These are phyloP conservation scores for Galleria mellonella DNA, from an alignment of 1,140 invertebrate species.

Conservation along the genomic window DNA sequence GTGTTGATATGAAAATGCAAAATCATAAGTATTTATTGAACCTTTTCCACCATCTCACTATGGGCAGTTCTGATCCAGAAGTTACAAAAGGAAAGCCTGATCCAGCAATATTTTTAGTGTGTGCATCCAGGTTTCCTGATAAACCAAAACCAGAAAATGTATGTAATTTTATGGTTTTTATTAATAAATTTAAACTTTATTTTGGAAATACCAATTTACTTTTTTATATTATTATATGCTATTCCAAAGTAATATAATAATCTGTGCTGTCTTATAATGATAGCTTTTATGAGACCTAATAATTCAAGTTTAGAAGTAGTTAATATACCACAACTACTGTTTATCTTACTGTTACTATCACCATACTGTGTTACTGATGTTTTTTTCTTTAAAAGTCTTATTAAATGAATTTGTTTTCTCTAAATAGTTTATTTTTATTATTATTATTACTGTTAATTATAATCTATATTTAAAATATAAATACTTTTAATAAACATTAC, in stretches of 20 bases:
- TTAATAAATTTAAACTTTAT: neutral
- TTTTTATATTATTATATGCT: neutral
- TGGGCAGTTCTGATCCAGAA: slow-evolving; percentile 82
- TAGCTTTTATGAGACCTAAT: too few relatives aligned
- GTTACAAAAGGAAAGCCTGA: slow-evolving; percentile 85
- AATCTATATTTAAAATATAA: too few relatives aligned
- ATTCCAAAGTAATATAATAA: neutral
- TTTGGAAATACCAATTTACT: neutral
- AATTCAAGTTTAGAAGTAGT: too few relatives aligned
- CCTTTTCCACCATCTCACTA: slow-evolving; percentile 80
- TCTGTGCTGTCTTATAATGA: too few relatives aligned
- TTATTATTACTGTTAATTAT: too few relatives aligned
- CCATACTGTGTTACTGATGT: too few relatives aligned
- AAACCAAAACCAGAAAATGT: slow-evolving; percentile 75
- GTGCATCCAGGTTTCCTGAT: slow-evolving; percentile 80
- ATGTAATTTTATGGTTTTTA: slow-evolving; percentile 28
- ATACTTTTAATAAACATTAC: too few relatives aligned
- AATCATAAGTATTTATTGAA: slow-evolving; percentile 78
- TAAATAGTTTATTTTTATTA: too few relatives aligned
- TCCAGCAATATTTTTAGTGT: slow-evolving; percentile 85
- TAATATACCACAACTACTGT: too few relatives aligned
- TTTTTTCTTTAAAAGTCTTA: too few relatives aligned
- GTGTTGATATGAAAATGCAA: slow-evolving; percentile 79
- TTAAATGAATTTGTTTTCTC: too few relatives aligned
- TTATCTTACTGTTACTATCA: too few relatives aligned